Percentiles rank a stretch among this genome's conserved stretches.
Evolutionary conservation across 2,888 invertebrate genomes (phyloP).

Genomic region (Mythimna ferrago): DNA sequence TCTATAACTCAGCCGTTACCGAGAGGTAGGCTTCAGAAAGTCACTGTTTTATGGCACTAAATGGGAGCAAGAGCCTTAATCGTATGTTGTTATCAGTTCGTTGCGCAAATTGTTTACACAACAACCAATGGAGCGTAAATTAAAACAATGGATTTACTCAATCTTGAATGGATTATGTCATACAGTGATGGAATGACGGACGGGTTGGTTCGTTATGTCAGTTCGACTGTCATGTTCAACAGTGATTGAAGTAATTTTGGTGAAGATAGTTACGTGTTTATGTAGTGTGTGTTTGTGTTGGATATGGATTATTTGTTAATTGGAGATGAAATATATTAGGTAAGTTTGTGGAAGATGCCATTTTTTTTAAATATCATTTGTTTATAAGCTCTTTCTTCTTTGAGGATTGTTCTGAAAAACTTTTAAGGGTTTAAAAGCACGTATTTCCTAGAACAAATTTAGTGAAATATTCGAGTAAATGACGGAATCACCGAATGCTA

Average conservation of each 20-base stretch:
- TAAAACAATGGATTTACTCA: constrained; percentile 53
- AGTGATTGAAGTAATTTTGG: constrained; percentile 6
- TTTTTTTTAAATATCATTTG: no score
- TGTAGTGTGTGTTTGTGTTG: neutral
- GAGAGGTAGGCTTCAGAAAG: no score
- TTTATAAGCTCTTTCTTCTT: no score
- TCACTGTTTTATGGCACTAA: no score
- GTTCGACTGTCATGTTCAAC: constrained; percentile 5
- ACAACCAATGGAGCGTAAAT: constrained; percentile 21
- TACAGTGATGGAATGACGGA: constrained; percentile 6
- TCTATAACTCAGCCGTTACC: no score
- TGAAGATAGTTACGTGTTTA: neutral
- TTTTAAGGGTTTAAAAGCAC: no score
- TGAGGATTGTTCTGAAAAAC: no score
- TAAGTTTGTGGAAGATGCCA: neutral
- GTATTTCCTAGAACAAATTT: no score
- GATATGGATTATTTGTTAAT: constrained; percentile 3
- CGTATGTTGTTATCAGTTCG: constrained; percentile 1
- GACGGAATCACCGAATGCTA: no score
- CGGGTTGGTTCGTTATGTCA: constrained; percentile 16
- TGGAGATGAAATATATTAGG: neutral
- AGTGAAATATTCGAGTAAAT: no score
- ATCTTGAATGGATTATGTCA: constrained; percentile 52
- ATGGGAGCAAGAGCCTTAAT: no score
- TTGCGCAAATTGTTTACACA: constrained; percentile 50